Evolutionary conservation across 2,888 invertebrate genomes (phyloP), one percentile per base, ranked within the genome.

Genomic region (Leptinotarsa rubiginosa): DNA sequence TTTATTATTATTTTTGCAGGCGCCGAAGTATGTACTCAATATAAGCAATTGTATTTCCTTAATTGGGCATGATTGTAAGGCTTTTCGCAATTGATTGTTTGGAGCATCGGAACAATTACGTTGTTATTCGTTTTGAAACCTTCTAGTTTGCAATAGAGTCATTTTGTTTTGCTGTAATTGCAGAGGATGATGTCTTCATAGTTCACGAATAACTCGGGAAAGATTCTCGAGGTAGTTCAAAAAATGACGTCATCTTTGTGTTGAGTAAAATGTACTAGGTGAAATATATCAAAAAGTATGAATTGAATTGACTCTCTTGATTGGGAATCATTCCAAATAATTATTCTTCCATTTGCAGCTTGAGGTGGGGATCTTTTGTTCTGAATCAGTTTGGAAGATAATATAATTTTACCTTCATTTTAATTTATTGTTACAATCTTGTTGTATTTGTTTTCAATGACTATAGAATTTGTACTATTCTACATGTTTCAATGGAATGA

Each of bases 71-170:
- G 25, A 25, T 62, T 16, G 5, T 62, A 41, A 31, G 3, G 62
- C 5, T 62, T 62, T 62, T 62, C 62, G 62, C 31, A 62, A 62
- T 10, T 31, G 62, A 62, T 62, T 31, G 62, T 62, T 62, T 12
- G 31, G 10, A n/a, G 10, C 41, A 62, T 62, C 41, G 16, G 41
- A 62, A 41, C 31, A 62, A 62, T 62, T 62, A 62, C 31, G 16
- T 62, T 62, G 15, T 50, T 50, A 56, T 4, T 18, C 12, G 56
- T 62, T 62, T 15, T 62, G 62, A 62, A 62, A 62, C n/a, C 18
- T 3, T 62, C 15, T 0, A 31, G 41, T 41, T n/a, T 62, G 62
- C 62, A 41, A 62, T 25, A 62, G 5, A 62, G 5, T 16, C n/a
- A 25, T 12, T 62, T 62, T 16, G 41, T 41, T 62, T 62, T 62